phyloP scores from a whole-genome alignment of 1,140 invertebrate genomes.

The Pseudomyrmex dendroicus region DNA sequence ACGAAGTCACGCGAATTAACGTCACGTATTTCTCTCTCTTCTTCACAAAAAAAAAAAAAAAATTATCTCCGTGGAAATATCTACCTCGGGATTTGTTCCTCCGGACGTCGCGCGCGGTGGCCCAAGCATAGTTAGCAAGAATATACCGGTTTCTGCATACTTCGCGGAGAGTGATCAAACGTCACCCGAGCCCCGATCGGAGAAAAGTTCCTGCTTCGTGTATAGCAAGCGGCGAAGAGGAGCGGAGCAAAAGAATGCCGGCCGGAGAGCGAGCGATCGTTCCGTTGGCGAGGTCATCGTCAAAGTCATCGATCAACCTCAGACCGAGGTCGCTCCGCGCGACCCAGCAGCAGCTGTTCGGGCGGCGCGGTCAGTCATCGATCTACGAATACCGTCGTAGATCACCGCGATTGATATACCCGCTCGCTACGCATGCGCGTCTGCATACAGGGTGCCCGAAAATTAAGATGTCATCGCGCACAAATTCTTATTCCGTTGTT shows the following conservation, averaged over 20 bases:
- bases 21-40: background rate
- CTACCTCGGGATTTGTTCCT: slow-evolving; percentile 27
- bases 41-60: background rate
- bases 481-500: background rate
- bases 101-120: slow-evolving; percentile 32
- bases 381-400: slow-evolving; percentile 79
- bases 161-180: slow-evolving; percentile 59
- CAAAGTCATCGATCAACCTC: slow-evolving; percentile 81
- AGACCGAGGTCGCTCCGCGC: slow-evolving; percentile 74
- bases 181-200: slow-evolving; percentile 51
- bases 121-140: slow-evolving; percentile 50
- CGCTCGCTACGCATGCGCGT: background rate
- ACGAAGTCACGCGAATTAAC: too few relatives aligned
- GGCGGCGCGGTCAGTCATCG: slow-evolving; percentile 79
- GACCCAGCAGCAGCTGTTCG: slow-evolving; percentile 81
- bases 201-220: slow-evolving; percentile 64
- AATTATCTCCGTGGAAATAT: slow-evolving; percentile 23
- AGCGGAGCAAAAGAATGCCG: slow-evolving; percentile 73
- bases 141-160: slow-evolving; percentile 69
- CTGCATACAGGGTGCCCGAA: background rate
- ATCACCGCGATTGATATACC: slow-evolving; percentile 75
- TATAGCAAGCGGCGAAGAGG: slow-evolving; percentile 35
- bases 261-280: slow-evolving; percentile 63
- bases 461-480: slow-evolving; percentile 45
- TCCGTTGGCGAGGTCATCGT: slow-evolving; percentile 78